Base-by-base conservation (phyloP, 2,113 vertebrate genomes). In the Columba livia region DNA sequence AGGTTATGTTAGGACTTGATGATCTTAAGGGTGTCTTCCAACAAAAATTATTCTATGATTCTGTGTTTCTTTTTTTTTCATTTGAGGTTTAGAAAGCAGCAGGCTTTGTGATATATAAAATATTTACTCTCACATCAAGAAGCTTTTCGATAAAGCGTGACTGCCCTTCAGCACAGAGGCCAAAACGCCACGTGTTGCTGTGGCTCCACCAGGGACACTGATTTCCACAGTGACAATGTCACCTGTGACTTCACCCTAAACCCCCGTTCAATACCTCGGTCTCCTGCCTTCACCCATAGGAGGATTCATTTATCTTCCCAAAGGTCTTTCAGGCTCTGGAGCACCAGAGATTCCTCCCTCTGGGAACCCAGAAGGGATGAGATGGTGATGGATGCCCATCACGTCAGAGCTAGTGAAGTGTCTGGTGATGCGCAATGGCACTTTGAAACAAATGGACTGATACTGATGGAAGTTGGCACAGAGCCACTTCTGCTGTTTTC, bases 381-480 rank as follows among this genome's bases (percentile, higher is more conserved):
- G 64, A 28, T 60, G 85, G 56, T 88, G 95, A 94, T 79, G 89
- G 84, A 95, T 81, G 56, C 86, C 79, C 34, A 15, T 18, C 85
- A 60, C 5, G 2, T 88, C 92, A 71, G 70, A 89, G 61, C 58
- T 85, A 62, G 84, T 79, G 18, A 24, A 51, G 85, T 44, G 65
- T 42, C 61, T 69, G 65, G 24, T 75, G 79, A 81, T 78, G 86
- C 51, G 60, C 54, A 32, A 11, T 1, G 15, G 36, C 54, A 2
- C 79, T 40, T 25, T 2, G 48, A 90, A 89, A 93, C 23, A 29
- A 78, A 96, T 79, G 0, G 74, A 12, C 92, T 93, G 90, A 60
- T 87, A 53, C 28, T 71, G 96, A 89, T 60, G 94, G 78, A 64
- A 94, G 87, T 34, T 94, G 95, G 87, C 89, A 21, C 61, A 5